Evolutionary conservation across 2,113 vertebrate species (phyloP).

Genomic region (Rhipidura dahli): DNA sequence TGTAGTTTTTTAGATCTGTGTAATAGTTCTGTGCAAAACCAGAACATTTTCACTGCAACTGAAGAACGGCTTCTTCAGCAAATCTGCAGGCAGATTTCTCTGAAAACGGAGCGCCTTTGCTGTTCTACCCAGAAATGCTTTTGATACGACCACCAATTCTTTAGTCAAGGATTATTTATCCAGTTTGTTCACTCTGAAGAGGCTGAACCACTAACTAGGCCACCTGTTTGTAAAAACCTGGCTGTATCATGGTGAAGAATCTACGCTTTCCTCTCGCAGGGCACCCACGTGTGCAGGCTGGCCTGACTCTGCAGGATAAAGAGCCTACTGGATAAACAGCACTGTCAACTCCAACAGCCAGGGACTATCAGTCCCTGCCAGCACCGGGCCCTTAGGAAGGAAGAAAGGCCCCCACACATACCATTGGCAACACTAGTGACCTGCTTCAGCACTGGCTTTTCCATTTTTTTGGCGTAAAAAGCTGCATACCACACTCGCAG

Average conservation of each 20-base stretch:
- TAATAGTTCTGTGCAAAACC: background rate
- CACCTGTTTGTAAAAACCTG: background rate
- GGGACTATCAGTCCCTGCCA: background rate
- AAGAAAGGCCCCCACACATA: slow-evolving; percentile 69
- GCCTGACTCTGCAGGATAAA: background rate
- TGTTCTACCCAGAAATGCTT: background rate
- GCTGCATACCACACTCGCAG: slow-evolving; percentile 97
- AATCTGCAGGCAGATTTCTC: background rate
- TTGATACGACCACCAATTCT: background rate
- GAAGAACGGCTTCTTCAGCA: background rate
- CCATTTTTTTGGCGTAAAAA: slow-evolving; percentile 98
- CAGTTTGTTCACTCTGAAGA: background rate
- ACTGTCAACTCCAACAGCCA: background rate
- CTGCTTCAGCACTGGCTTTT: slow-evolving; percentile 86
- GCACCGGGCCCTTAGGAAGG: slow-evolving; percentile 36
- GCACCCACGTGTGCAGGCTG: background rate
- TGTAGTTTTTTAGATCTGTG: background rate
- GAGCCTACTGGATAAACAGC: background rate
- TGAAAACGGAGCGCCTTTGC: background rate
- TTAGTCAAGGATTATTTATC: background rate
- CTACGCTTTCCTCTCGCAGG: background rate
- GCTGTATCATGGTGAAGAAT: background rate
- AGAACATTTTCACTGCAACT: background rate
- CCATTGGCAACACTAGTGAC: slow-evolving; percentile 65
- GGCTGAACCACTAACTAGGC: background rate